Conservation (phyloP, 1,140 invertebrate genomes). For the Bradynema listronoti region DNA sequence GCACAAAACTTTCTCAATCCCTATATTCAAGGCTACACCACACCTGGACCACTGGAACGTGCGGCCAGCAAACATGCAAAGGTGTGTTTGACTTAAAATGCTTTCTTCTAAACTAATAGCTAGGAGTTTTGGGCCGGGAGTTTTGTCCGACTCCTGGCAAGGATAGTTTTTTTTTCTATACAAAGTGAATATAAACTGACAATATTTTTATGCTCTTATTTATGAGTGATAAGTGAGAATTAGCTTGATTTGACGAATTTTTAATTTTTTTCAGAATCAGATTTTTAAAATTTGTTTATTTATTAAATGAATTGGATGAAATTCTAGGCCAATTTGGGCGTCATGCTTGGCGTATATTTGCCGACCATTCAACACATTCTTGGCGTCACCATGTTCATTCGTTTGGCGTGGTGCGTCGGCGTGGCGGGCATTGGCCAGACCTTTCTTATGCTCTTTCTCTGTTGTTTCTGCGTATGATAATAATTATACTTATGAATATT, state of each 20-base stretch:
- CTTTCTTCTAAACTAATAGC: too few species aligned
- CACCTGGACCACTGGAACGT: slow-evolving; percentile 51
- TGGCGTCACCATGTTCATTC: slow-evolving; percentile 64
- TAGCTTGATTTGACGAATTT: too few species aligned
- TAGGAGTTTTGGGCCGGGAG: too few species aligned
- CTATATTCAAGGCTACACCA: slow-evolving; percentile 52
- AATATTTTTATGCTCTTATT: slow-evolving; percentile 12
- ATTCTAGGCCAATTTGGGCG: slow-evolving; percentile 68
- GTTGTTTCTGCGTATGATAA: slow-evolving; percentile 65
- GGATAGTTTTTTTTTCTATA: background rate
- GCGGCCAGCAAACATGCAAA: slow-evolving; percentile 47
- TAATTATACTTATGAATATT: background rate
- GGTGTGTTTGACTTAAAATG: too few species aligned
- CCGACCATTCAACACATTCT: slow-evolving; percentile 99
- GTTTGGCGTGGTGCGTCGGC: slow-evolving; percentile 91
- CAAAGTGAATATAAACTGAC: slow-evolving; percentile 7
- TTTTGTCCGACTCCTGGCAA: too few species aligned
- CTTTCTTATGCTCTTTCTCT: slow-evolving; percentile 88
- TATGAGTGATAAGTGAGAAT: too few species aligned
- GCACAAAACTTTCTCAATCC: slow-evolving; percentile 35
- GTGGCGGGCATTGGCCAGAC: slow-evolving; percentile 86
- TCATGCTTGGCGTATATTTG: slow-evolving; percentile 90
- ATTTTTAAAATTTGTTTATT: too few species aligned
- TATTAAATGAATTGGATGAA: too few species aligned
- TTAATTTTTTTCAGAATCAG: background rate